A percentile compares a stretch with the other conserved stretches of the same genome.
Evolutionary conservation across 2,797 vertebrate species (phyloP).

Genomic region (Hypotaenidia philippensis): DNA sequence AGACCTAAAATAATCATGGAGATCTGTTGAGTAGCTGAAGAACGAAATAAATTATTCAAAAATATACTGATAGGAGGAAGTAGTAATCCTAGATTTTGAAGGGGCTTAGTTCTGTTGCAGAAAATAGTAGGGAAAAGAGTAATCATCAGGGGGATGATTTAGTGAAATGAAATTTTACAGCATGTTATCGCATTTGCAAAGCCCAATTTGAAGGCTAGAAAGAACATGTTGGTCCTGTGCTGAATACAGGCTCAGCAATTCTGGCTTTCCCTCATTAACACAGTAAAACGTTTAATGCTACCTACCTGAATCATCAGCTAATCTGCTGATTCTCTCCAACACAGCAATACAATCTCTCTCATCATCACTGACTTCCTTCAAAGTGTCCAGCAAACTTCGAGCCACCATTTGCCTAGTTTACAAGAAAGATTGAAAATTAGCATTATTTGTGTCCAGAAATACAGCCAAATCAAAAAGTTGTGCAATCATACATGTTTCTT

Average conservation of each 20-base stretch:
- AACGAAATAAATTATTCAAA: neutral
- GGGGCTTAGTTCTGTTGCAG: neutral
- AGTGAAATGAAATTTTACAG: neutral
- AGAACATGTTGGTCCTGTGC: neutral
- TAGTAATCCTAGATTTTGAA: neutral
- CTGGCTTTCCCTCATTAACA: neutral
- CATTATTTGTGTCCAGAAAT: constrained; percentile 18
- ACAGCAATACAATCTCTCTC: constrained; percentile 90
- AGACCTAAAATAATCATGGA: neutral
- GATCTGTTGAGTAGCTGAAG: neutral
- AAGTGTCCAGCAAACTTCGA: constrained; percentile 90
- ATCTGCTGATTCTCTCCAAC: constrained; percentile 88
- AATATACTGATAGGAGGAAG: neutral
- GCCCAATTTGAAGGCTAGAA: neutral
- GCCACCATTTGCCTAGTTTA: constrained; percentile 91
- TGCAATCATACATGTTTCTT: neutral
- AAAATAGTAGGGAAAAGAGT: neutral
- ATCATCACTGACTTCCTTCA: constrained; percentile 91
- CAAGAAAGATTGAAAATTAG: constrained; percentile 60
- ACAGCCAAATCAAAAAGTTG: neutral
- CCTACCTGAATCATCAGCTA: constrained; percentile 91
- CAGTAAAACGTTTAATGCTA: constrained; percentile 1
- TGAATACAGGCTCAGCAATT: neutral
- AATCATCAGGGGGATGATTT: accelerated
- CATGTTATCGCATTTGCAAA: neutral